phyloP scores from a whole-genome alignment of 2,888 invertebrate genomes.

The Phyto melanocephala region DNA sequence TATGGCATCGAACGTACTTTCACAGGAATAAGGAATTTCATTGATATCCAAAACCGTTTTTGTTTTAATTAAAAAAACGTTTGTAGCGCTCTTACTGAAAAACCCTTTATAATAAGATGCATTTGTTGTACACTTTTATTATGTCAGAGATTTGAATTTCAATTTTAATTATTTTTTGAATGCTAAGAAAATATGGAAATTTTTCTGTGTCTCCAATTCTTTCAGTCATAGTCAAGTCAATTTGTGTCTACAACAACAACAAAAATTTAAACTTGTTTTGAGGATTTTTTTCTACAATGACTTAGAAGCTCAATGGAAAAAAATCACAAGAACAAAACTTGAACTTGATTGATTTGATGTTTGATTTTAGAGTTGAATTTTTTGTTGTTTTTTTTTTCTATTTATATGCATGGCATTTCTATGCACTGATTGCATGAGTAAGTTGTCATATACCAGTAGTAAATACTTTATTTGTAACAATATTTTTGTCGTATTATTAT shows the following conservation, averaged over 20 bases:
- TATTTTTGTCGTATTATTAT: slow-evolving; percentile 1
- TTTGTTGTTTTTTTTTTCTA: not conserved
- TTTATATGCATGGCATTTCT: not conserved
- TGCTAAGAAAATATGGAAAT: no score
- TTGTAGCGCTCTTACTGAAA: no score
- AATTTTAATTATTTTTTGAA: no score
- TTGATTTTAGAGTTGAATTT: slow-evolving; percentile 24
- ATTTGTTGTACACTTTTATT: no score
- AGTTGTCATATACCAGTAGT: slow-evolving; percentile 52
- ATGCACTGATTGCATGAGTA: slow-evolving; percentile 59
- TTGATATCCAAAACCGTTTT: no score
- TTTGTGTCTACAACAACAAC: not conserved
- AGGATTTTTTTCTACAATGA: slow-evolving; percentile 4
- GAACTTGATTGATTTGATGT: slow-evolving; percentile 62
- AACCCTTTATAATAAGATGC: no score
- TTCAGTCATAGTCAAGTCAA: slow-evolving; percentile 19
- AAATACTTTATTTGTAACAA: slow-evolving; percentile 51
- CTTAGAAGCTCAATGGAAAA: not conserved
- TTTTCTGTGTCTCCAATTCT: slow-evolving; percentile 1
- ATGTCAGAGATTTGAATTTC: no score
- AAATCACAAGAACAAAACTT: slow-evolving; percentile 43
- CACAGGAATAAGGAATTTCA: no score
- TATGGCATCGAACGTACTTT: no score
- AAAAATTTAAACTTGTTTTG: not conserved
- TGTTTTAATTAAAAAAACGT: no score